A percentile compares a stretch with the other conserved stretches of the same genome.
These are phyloP conservation scores for Conus ventricosus DNA, from an alignment of 1,140 invertebrate genomes.

Conservation along the genomic window DNA sequence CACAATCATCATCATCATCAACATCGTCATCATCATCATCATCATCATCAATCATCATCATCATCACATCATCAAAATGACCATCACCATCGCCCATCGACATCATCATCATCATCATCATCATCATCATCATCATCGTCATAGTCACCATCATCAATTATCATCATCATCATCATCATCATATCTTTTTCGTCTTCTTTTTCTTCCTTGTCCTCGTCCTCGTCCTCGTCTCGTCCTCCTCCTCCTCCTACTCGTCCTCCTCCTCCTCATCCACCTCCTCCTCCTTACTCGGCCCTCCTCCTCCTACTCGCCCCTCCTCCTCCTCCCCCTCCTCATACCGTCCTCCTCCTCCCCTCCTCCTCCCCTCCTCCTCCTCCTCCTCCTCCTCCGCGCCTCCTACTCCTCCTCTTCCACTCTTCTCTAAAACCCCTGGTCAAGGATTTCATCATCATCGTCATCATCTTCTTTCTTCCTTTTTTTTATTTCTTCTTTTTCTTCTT, in stretches of 20 bases:
- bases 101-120: conserved; percentile 33
- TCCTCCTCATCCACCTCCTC: not conserved
- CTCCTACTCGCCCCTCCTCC: not conserved
- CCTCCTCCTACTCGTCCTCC: not conserved
- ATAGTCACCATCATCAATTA: conserved; percentile 31
- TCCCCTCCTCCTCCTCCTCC: not conserved
- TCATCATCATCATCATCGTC: conserved; percentile 30
- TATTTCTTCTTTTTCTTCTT: too few relatives aligned
- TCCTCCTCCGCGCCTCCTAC: not conserved
- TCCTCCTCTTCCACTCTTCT: not conserved
- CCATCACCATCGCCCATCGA: too few relatives aligned
- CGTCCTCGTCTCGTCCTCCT: not conserved
- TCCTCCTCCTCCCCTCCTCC: not conserved
- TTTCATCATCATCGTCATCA: too few relatives aligned
- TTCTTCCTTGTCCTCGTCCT: not conserved
- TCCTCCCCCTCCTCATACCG: not conserved
- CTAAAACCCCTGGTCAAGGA: too few relatives aligned
- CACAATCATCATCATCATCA: conserved; percentile 42
- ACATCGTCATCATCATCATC: conserved; percentile 38
- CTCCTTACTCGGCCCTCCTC: not conserved
- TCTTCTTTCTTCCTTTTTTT: too few relatives aligned
- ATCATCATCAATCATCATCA: conserved; percentile 38
- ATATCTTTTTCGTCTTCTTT: not conserved
- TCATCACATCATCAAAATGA: conserved; percentile 19
- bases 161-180: conserved; percentile 18